Evolutionary conservation across 53 echinoderm and acorn worm genomes (phyloP), one percentile per base, ranked within the genome.

Genomic region (Paelopatides confundens): DNA sequence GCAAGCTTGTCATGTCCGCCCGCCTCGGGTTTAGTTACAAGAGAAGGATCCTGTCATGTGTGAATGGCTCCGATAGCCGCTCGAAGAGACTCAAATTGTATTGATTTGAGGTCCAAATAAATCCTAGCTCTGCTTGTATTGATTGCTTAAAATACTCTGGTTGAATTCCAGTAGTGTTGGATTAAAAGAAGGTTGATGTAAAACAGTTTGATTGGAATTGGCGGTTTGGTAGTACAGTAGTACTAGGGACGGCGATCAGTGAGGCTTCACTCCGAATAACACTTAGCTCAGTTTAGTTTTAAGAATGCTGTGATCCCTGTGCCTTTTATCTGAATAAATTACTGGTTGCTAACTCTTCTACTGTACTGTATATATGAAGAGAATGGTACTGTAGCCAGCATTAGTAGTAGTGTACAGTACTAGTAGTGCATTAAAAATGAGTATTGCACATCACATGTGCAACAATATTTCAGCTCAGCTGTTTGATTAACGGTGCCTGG

Each of bases 401-500:
- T 26, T 74, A 26, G 40, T 23, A 24, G n/a, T n/a, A 33, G 74
- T 74, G 68, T 40, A 74, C 74, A 74, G 74, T 74, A 38, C 13
- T 48, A 69, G 67, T 17, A 74, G 74, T 74, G 74, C 74, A 74
- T 27, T 74, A 40, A 67, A 67, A 40, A 1, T 40, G 9, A 40
- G 40, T 70, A 40, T 23, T 39, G 24, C 74, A 11, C 74, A 40
- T n/a, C 74, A 40, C 46, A 74, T 74, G 38, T 74, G 74, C 74
- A 74, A 74, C 74, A 74, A 40, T 74, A 74, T 46, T 74, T 74
- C 74, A 74, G 38, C 74, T 74, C 74, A 74, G 74, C 74, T 74
- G 74, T 74, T 74, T 74, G 74, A 74, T 74, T 74, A 74, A 74
- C 47, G 74, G 5, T 40, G 43, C 47, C 40, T 74, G 5, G 21